Evolutionary conservation across 2,888 invertebrate genomes (phyloP).

Genomic region (Hecatera dysodea): DNA sequence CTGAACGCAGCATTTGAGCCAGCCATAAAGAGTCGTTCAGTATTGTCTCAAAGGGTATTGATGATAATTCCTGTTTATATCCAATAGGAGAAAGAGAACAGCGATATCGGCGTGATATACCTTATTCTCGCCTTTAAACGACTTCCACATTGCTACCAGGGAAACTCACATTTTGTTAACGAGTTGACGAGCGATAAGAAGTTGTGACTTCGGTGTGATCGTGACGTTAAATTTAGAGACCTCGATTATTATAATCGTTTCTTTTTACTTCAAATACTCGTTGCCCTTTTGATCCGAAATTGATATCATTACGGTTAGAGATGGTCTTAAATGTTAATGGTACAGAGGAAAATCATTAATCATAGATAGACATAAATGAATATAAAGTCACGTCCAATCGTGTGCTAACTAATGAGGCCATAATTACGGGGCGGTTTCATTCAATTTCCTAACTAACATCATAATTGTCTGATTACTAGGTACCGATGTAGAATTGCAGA

Average conservation of each 20-base stretch:
- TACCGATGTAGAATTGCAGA: background rate
- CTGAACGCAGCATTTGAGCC: conserved; percentile 72
- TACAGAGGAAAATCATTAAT: background rate
- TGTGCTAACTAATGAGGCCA: background rate
- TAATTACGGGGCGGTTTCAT: conserved; percentile 4
- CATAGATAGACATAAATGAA: background rate
- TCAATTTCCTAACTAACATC: background rate
- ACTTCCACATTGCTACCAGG: conserved; percentile 65
- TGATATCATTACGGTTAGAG: background rate
- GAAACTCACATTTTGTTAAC: conserved; percentile 61
- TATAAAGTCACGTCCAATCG: background rate
- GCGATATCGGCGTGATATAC: conserved; percentile 72
- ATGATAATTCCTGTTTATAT: conserved; percentile 83
- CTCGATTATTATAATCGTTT: conserved; percentile 47
- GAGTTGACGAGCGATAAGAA: conserved; percentile 47
- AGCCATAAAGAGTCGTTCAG: conserved; percentile 78
- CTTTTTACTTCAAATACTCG: conserved; percentile 33
- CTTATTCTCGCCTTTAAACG: conserved; percentile 70
- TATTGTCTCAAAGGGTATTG: conserved; percentile 81
- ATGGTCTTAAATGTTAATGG: background rate
- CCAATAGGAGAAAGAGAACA: conserved; percentile 74
- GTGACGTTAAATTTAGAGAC: conserved; percentile 32
- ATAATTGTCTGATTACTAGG: background rate
- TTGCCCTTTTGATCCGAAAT: conserved; percentile 7
- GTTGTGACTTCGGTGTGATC: conserved; percentile 14